These are phyloP conservation scores for Hemitrygon akajei DNA, from an alignment of 2,797 vertebrate genomes.

Conservation along the genomic window DNA sequence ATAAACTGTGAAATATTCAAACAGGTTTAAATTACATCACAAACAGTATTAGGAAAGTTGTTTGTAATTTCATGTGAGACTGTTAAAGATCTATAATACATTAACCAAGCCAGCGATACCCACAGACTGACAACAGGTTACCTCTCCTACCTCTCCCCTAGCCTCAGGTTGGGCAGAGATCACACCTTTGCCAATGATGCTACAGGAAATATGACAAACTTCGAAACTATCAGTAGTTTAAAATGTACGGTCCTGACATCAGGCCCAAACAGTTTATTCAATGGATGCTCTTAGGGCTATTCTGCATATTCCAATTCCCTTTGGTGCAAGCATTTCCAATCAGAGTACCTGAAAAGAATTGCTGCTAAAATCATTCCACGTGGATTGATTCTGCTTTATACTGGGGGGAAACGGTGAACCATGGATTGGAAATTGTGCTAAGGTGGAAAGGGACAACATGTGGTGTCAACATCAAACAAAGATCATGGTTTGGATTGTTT, in stretches of 20 bases:
- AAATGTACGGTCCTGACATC: too few species aligned
- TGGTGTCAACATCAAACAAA: too few species aligned
- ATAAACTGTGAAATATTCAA: background rate
- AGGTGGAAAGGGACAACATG: background rate
- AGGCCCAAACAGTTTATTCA: too few species aligned
- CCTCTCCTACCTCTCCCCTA: background rate
- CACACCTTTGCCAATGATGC: background rate
- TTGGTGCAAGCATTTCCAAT: background rate
- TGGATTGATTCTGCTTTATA: background rate
- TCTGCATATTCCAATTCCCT: too few species aligned
- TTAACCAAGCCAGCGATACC: background rate
- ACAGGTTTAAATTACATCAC: background rate
- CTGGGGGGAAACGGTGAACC: background rate
- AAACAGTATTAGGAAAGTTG: background rate
- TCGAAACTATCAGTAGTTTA: too few species aligned
- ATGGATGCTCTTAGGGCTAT: too few species aligned
- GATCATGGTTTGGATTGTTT: background rate
- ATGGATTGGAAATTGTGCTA: background rate
- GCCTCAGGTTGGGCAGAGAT: background rate
- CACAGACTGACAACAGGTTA: background rate
- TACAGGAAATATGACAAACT: background rate
- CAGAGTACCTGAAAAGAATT: background rate
- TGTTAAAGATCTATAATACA: background rate
- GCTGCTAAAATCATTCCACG: background rate
- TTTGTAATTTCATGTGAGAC: background rate